Evolutionary conservation across 2,113 vertebrate species (phyloP).

Genomic region (Entomyzon cyanotis): DNA sequence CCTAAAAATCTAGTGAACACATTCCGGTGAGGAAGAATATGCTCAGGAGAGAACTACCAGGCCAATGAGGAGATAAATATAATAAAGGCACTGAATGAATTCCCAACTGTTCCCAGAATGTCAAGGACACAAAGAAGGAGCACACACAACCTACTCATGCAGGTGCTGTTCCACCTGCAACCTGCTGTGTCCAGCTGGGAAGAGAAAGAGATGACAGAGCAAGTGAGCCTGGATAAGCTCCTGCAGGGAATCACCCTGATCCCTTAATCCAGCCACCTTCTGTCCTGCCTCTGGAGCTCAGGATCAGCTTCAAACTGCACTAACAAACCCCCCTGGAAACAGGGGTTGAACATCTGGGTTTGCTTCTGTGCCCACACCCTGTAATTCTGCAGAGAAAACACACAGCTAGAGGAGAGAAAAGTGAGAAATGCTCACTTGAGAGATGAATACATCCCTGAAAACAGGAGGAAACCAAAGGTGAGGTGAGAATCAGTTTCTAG

Average conservation of each 20-base stretch:
- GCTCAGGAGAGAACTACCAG: background rate
- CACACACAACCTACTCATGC: background rate
- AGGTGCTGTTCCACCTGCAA: background rate
- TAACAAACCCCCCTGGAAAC: background rate
- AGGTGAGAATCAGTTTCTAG: background rate
- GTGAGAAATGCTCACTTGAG: background rate
- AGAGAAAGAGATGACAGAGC: background rate
- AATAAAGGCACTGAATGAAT: background rate
- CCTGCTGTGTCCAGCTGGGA: background rate
- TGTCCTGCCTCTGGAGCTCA: background rate
- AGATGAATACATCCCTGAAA: background rate
- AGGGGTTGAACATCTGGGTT: background rate
- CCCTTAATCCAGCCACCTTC: background rate
- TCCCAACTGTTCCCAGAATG: background rate
- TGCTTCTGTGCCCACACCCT: background rate
- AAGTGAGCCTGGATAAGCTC: background rate
- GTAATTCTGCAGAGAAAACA: background rate
- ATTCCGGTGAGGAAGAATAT: background rate
- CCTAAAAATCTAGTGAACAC: background rate
- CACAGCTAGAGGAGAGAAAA: background rate
- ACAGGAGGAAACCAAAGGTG: background rate
- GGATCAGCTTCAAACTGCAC: background rate
- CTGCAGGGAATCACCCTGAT: background rate
- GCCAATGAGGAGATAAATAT: background rate
- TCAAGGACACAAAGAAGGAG: background rate